A percentile compares a stretch with the other conserved stretches of the same genome.
Evolutionary conservation across 2,888 invertebrate species (phyloP).

Genomic region (Globia sparganii): DNA sequence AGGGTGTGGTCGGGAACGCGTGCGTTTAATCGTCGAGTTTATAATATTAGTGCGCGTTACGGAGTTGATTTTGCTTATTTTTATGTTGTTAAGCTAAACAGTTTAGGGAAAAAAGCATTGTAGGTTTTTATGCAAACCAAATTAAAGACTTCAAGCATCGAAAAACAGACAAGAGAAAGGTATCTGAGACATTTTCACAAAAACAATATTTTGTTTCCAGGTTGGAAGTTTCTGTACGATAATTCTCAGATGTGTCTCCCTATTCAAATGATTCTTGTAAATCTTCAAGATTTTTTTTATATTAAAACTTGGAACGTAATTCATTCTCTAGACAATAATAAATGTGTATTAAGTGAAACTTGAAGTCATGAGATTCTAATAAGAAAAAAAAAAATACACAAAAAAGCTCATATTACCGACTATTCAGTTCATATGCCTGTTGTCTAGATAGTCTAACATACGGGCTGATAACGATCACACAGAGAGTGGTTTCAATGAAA

Average conservation of each 20-base stretch:
- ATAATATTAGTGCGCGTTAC: slow-evolving; percentile 26
- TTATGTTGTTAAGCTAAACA: background rate
- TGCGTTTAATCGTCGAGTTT: slow-evolving; percentile 55
- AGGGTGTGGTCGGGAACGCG: slow-evolving; percentile 40
- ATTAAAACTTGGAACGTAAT: background rate
- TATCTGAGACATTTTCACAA: background rate
- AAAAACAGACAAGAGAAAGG: background rate
- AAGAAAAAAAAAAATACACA: background rate
- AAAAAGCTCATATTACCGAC: background rate
- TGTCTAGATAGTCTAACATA: slow-evolving; percentile 1
- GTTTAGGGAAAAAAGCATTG: too few relatives aligned
- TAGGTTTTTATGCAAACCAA: background rate
- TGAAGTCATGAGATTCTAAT: background rate
- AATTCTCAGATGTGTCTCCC: background rate
- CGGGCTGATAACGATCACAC: slow-evolving; percentile 30
- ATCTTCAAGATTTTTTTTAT: background rate
- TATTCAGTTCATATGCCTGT: background rate
- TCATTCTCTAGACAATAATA: background rate
- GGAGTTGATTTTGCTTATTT: slow-evolving; percentile 22
- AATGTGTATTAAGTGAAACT: background rate
- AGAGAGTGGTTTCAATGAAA: slow-evolving; percentile 11
- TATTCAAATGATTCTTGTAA: too few relatives aligned
- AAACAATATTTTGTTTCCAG: background rate
- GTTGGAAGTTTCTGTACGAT: too few relatives aligned
- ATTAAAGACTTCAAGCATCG: background rate